phyloP scores from a whole-genome alignment of 2,113 vertebrate species.

The Poeciliopsis prolifica region DNA sequence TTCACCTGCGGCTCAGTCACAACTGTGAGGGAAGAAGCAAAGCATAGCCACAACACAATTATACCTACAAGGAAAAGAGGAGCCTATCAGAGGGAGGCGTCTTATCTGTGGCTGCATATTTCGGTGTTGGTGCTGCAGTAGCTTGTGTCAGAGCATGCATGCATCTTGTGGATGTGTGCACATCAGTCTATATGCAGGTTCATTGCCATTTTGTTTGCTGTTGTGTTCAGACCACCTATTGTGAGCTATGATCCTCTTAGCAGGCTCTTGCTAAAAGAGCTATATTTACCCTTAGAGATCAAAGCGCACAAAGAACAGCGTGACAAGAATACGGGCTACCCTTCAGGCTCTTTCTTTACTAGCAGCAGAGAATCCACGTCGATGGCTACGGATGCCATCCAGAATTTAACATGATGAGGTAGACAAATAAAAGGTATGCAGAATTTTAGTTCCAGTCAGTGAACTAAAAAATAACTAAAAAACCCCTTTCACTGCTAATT shows the following conservation, averaged over 20 bases:
- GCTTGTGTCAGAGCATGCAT: slow-evolving; percentile 25
- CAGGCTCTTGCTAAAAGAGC: slow-evolving; percentile 62
- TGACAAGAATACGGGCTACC: slow-evolving; percentile 43
- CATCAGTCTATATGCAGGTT: slow-evolving; percentile 40
- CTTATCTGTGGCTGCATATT: not conserved
- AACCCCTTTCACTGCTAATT: not conserved
- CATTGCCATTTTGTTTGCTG: slow-evolving; percentile 60
- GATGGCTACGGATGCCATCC: slow-evolving; percentile 47
- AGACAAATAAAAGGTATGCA: slow-evolving; percentile 29
- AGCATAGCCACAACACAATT: slow-evolving; percentile 65
- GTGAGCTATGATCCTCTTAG: slow-evolving; percentile 70
- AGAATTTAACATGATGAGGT: slow-evolving; percentile 45
- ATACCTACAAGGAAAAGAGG: slow-evolving; percentile 53
- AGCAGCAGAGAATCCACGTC: slow-evolving; percentile 30
- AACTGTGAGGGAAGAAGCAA: slow-evolving; percentile 52
- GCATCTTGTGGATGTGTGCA: slow-evolving; percentile 17
- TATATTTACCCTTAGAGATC: slow-evolving; percentile 71
- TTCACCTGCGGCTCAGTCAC: slow-evolving; percentile 63
- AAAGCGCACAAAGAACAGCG: slow-evolving; percentile 53
- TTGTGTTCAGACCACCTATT: slow-evolving; percentile 63
- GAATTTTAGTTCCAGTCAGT: slow-evolving; percentile 10
- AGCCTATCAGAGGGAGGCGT: slow-evolving; percentile 34
- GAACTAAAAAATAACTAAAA: not conserved
- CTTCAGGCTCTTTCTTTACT: slow-evolving; percentile 40
- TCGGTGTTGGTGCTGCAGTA: slow-evolving; percentile 26